These are phyloP conservation scores for Ceyx cyanopectus DNA, from an alignment of 2,113 vertebrate species.

Conservation along the genomic window DNA sequence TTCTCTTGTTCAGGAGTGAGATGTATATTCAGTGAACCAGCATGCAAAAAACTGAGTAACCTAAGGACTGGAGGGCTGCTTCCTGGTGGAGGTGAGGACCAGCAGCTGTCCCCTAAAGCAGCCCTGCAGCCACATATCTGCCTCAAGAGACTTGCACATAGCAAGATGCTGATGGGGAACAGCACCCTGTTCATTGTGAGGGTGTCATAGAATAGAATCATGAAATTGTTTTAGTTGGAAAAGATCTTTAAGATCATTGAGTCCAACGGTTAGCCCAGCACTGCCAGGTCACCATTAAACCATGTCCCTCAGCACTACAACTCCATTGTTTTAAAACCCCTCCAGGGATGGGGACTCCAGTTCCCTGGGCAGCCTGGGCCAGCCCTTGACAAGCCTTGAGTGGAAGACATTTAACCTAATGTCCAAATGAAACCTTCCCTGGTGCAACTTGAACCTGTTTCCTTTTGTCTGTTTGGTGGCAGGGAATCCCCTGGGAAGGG, in stretches of 20 bases:
- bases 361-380: neutral
- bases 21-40: accelerated
- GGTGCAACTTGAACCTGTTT: neutral
- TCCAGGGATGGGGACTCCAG: neutral
- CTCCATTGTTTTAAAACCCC: neutral
- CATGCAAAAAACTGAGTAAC: accelerated
- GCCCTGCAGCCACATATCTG: accelerated
- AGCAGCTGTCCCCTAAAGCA: neutral
- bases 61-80: neutral
- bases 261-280: neutral
- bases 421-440: neutral
- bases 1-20: neutral
- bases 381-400: neutral
- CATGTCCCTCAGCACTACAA: neutral
- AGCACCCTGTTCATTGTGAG: accelerated
- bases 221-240: neutral
- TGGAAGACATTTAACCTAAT: neutral
- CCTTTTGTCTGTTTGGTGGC: neutral
- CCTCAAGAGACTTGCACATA: accelerated
- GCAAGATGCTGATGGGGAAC: neutral
- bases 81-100: neutral
- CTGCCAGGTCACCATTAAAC: neutral
- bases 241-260: neutral
- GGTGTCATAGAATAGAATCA: neutral
- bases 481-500: neutral